Evolutionary conservation across 1,140 invertebrate genomes (phyloP), one percentile per base, ranked within the genome.

Genomic region (Drosophila nasuta): DNA sequence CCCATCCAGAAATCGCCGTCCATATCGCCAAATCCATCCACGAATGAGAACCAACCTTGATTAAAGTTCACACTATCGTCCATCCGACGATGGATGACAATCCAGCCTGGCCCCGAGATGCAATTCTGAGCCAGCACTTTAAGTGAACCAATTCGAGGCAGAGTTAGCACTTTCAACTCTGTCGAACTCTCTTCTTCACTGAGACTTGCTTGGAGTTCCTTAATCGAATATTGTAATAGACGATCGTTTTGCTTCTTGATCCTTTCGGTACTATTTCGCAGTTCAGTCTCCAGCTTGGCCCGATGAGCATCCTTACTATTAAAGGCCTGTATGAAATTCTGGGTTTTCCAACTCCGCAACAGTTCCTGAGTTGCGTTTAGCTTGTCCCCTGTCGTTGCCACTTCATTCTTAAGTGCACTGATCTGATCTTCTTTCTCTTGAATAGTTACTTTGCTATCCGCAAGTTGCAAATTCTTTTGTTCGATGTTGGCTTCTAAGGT

Each of bases 1-100:
- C 71, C 71, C 15, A 68, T 25, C 71, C 71, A 74, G 17, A 68
- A 68, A 13, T 74, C 65, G 3, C 30, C 38, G 13, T 74, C 33
- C 17, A 69, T 30, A 41, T 69, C 49, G 6, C 71, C 71, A 35
- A 74, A 74, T 0, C 71, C 71, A 8, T 69, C 49, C 2, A 68
- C 57, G 60, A 54, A 74, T 1, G 46, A 43, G 10, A 48, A 69
- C 71, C 71, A 74, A 11, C 46, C 54, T 11, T 69, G 71, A 60
- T 74, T 59, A 13, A 74, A 74, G 25, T 38, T 7, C 8, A 38
- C 28, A 3, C 8, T 8, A 7, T 45, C 30, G 15, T 58, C 48
- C 3, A 15, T 35, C 25, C 71, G 71, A 2, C 71, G 71, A n/a
- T 74, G 71, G 5, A 74, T 74, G 8, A 74, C 30, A 20, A 57